Conservation (phyloP, 2,797 vertebrate genomes). For the Gallinago stenura region DNA sequence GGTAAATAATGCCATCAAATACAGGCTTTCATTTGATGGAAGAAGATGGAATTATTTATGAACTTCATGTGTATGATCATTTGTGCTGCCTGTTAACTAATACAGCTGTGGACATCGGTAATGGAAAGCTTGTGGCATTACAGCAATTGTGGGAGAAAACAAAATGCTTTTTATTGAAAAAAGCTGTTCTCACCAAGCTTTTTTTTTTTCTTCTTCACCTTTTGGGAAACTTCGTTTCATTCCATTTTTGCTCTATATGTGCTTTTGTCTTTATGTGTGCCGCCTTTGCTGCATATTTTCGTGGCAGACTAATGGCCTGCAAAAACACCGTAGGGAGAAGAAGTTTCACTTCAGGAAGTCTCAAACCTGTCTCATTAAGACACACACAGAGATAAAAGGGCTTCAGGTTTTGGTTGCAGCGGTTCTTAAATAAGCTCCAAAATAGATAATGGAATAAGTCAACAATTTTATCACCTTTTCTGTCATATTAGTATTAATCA, state of each 20-base stretch:
- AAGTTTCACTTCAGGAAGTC: not conserved
- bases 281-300: not conserved
- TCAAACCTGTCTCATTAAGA: not conserved
- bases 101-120: not conserved
- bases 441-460: not conserved
- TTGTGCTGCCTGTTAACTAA: not conserved
- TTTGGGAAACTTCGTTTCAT: not conserved
- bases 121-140: not conserved
- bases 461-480: not conserved
- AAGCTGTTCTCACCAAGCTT: not conserved
- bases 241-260: not conserved
- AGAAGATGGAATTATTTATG: conserved; percentile 5
- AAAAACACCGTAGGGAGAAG: not conserved
- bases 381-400: not conserved
- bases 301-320: not conserved
- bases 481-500: not conserved
- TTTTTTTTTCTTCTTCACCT: not conserved
- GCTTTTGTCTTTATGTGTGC: not conserved
- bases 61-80: not conserved
- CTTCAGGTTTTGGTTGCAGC: not conserved
- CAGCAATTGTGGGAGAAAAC: not conserved
- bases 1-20: not conserved
- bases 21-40: not conserved
- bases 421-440: not conserved
- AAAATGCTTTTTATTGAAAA: not conserved